Conservation (phyloP, 2,797 vertebrate genomes). For the Antennarius maculatus region DNA sequence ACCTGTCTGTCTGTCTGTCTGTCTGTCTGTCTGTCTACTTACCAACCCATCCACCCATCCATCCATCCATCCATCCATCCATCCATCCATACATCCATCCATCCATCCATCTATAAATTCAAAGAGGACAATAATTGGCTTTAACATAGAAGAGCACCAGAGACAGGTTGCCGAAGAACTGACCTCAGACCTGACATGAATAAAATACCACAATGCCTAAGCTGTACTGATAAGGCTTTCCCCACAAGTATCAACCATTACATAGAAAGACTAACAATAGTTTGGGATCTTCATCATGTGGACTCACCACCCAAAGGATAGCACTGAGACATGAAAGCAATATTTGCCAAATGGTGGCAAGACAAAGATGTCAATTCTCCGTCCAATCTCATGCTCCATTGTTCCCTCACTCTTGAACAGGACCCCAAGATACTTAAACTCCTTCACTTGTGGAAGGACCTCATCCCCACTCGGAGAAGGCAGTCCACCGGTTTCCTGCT, state of each 20-base stretch:
- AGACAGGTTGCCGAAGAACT: conserved; percentile 49
- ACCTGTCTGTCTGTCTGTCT: too few species aligned
- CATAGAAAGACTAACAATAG: neutral
- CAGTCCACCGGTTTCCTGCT: too few species aligned
- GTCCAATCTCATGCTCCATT: too few species aligned
- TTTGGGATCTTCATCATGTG: neutral
- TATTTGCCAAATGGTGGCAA: conserved; percentile 10
- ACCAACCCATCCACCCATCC: too few species aligned
- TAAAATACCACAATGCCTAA: conserved; percentile 57
- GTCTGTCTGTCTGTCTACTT: too few species aligned
- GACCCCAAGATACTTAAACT: too few species aligned
- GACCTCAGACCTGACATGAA: conserved; percentile 52
- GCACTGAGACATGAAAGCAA: conserved; percentile 4
- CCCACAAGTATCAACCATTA: conserved; percentile 40
- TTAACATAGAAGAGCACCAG: conserved; percentile 25
- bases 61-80: too few species aligned
- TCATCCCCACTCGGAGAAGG: too few species aligned
- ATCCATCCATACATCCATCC: too few species aligned
- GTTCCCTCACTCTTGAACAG: too few species aligned
- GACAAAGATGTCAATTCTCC: neutral
- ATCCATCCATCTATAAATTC: neutral
- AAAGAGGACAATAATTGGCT: conserved; percentile 49
- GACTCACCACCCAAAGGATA: conserved; percentile 1
- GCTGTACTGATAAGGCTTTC: conserved; percentile 50
- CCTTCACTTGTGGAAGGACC: too few species aligned